phyloP scores from a whole-genome alignment of 2,888 invertebrate species.

The Coleophora flavipennella region DNA sequence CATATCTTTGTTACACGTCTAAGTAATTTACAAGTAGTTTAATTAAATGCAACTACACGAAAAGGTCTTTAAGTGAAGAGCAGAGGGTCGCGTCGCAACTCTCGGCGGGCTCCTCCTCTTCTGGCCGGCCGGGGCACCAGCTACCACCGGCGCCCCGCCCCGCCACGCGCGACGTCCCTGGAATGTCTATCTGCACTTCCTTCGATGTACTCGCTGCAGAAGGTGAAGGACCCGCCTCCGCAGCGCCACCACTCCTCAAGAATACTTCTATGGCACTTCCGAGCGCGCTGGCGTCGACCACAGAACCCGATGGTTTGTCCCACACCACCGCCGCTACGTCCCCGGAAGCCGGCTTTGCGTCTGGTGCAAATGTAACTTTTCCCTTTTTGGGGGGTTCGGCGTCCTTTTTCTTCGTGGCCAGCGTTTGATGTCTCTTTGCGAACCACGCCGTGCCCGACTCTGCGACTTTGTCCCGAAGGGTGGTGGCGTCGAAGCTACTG shows the following conservation, averaged over 20 bases:
- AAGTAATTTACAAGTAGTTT: slow-evolving; percentile 53
- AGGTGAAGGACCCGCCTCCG: slow-evolving; percentile 51
- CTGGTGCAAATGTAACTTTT: slow-evolving; percentile 75
- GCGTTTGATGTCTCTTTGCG: slow-evolving; percentile 82
- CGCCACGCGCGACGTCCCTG: slow-evolving; percentile 29
- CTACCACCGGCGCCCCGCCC: slow-evolving; percentile 70
- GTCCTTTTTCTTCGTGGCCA: slow-evolving; percentile 76
- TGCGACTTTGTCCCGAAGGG: slow-evolving; percentile 68
- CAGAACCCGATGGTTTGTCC: slow-evolving; percentile 83
- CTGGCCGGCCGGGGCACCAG: slow-evolving; percentile 77
- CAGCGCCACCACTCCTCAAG: slow-evolving; percentile 73
- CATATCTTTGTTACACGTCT: slow-evolving; percentile 49
- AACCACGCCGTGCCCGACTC: slow-evolving; percentile 81
- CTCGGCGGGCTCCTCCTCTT: slow-evolving; percentile 80
- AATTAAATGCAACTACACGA: slow-evolving; percentile 77
- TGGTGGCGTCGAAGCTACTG: slow-evolving; percentile 88
- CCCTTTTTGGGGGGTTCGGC: slow-evolving; percentile 55
- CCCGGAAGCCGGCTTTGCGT: slow-evolving; percentile 71
- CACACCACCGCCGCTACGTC: slow-evolving; percentile 78
- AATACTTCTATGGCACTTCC: slow-evolving; percentile 90
- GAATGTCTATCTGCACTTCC: slow-evolving; percentile 43
- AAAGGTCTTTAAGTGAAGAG: slow-evolving; percentile 87
- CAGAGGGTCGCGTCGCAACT: slow-evolving; percentile 87
- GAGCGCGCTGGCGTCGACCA: slow-evolving; percentile 84
- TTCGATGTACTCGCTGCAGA: slow-evolving; percentile 32